These are phyloP conservation scores for Rhadinocentrus ornatus DNA, from an alignment of 2,797 vertebrate species.

Conservation along the genomic window DNA sequence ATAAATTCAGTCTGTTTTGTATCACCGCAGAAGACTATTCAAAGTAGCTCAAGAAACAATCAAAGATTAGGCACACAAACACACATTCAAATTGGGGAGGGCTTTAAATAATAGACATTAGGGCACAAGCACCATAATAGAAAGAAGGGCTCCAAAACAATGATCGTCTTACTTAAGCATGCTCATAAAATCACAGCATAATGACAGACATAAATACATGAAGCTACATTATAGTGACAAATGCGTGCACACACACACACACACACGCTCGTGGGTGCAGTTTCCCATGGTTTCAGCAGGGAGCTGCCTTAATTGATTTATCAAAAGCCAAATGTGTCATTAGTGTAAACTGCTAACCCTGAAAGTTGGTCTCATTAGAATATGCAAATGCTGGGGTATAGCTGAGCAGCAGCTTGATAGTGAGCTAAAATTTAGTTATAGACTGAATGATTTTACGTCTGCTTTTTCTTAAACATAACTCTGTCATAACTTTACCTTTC, in stretches of 20 bases:
- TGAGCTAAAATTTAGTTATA: constrained; percentile 61
- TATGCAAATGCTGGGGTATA: constrained; percentile 76
- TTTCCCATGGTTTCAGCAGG: constrained; percentile 64
- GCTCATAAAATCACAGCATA: constrained; percentile 50
- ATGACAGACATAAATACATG: constrained; percentile 39
- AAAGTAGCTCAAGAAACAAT: constrained; percentile 47
- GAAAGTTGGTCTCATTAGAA: constrained; percentile 82
- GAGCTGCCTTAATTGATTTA: constrained; percentile 84
- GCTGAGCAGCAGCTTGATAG: constrained; percentile 49
- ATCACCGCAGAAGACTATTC: constrained; percentile 49
- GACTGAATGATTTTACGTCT: constrained; percentile 62
- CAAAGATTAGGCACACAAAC: constrained; percentile 9
- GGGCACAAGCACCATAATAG: constrained; percentile 8
- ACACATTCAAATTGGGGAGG: constrained; percentile 14
- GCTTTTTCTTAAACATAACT: constrained; percentile 68
- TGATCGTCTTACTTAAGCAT: constrained; percentile 37
- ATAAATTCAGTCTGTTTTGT: constrained; percentile 15
- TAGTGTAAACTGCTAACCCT: constrained; percentile 83
- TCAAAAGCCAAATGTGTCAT: constrained; percentile 84
- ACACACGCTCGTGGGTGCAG: constrained; percentile 24
- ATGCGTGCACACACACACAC: constrained; percentile 6
- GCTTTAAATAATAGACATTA: constrained; percentile 10
- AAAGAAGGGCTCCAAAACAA: constrained; percentile 37
- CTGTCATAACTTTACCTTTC: constrained; percentile 59
- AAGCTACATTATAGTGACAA: constrained; percentile 34